Evolutionary conservation across 2,113 vertebrate species (phyloP), one percentile per base, ranked within the genome.

Genomic region (Tyto alba): DNA sequence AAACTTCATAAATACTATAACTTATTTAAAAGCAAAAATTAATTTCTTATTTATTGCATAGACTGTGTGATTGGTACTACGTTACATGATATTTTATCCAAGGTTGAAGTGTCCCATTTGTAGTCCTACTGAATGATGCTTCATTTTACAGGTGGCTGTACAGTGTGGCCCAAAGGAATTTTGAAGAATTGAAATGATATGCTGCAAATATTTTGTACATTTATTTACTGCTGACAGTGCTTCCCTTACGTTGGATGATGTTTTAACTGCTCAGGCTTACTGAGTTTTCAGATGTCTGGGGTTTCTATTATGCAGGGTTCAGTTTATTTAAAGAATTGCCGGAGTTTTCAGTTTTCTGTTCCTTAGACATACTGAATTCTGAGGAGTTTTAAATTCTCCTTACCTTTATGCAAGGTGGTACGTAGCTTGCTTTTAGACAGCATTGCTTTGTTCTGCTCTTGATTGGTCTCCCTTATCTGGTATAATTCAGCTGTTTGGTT

Each of bases 401-500:
- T 87, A 9, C 25, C 3, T 1, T 56, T 83, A n/a, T 41, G 30
- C 30, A 64, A 68, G 69, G 64, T 60, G 60, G 30, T 38, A 17
- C 1, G 1, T n/a, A 60, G 36, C 30, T 94, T 89, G 34, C 72
- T 86, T 96, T 88, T 43, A 84, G 30, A 59, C 76, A 78, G 5
- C 0, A 0, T 36, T 64, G 41, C 27, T 82, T 78, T 89, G 22
- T 90, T 90, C 45, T 15, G 34, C 18, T 82, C 48, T 64, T 74
- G 43, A 85, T 27, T 87, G 84, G 82, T 94, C 32, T 59, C 78
- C 41, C 48, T 90, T 85, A 90, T 95, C 73, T 85, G 17, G 30
- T 90, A 6, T 60, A 85, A 86, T 94, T 93, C 45, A 94, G 60
- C 60, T 94, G 48, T 72, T 87, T 92, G 79, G 14, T 77, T 93